phyloP scores from a whole-genome alignment of 64 coral and sea anemone genomes.

The Stichodactyla helianthus region DNA sequence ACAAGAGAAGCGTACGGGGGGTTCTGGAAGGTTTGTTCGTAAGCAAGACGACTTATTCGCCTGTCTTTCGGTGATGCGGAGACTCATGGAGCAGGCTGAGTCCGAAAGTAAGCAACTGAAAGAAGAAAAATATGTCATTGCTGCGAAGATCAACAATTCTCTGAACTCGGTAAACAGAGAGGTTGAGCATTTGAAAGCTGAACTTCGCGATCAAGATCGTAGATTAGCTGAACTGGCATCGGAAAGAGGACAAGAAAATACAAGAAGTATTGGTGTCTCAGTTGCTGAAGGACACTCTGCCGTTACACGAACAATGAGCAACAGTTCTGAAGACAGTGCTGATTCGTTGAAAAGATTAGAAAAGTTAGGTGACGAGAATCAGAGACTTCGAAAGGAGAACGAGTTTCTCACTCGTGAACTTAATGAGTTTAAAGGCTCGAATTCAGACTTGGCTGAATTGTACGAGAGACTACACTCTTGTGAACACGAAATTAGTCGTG shows the following conservation, averaged over 20 bases:
- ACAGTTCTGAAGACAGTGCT: constrained; percentile 21
- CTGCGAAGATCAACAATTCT: constrained; percentile 85
- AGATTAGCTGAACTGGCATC: constrained; percentile 71
- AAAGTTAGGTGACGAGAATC: constrained; percentile 72
- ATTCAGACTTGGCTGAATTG: constrained; percentile 68
- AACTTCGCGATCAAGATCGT: constrained; percentile 90
- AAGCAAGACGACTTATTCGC: constrained; percentile 91
- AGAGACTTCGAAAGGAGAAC: constrained; percentile 81
- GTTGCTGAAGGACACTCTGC: constrained; percentile 18
- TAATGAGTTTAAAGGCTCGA: constrained; percentile 70
- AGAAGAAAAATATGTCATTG: constrained; percentile 93
- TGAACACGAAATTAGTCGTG: constrained; percentile 90
- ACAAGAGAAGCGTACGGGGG: constrained; percentile 39
- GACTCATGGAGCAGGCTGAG: constrained; percentile 97
- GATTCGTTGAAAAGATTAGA: constrained; percentile 43
- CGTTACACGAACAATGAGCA: neutral
- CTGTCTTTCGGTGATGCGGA: constrained; percentile 89
- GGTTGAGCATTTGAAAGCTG: constrained; percentile 91
- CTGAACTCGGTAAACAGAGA: constrained; percentile 88
- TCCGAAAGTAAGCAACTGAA: constrained; percentile 85
- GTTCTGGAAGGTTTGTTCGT: constrained; percentile 58
- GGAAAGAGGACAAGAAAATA: neutral
- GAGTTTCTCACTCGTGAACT: constrained; percentile 67
- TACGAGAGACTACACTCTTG: constrained; percentile 73
- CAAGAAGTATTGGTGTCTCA: constrained; percentile 9